These are phyloP conservation scores for Crypturellus tataupa DNA, from an alignment of 2,797 vertebrate species.

Conservation along the genomic window DNA sequence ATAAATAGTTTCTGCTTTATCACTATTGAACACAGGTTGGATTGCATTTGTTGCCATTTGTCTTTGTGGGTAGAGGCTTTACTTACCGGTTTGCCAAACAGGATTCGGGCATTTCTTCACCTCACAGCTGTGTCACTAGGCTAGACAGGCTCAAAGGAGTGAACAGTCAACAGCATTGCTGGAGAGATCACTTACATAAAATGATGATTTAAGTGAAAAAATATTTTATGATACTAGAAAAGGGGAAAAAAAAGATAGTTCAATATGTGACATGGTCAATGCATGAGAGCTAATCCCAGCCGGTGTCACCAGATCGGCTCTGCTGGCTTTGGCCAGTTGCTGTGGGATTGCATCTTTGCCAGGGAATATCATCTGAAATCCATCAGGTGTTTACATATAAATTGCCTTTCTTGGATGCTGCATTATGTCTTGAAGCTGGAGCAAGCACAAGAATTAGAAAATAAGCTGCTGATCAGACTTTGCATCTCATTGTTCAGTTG, in stretches of 20 bases:
- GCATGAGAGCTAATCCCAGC: no score
- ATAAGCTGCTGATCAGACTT: neutral
- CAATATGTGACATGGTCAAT: accelerated
- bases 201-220: neutral
- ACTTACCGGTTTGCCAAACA: neutral
- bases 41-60: neutral
- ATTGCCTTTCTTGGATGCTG: accelerated
- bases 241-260: neutral
- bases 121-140: accelerated
- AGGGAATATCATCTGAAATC: no score
- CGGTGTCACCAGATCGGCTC: neutral
- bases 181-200: neutral
- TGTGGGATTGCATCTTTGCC: no score
- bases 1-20: neutral
- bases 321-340: neutral
- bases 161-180: neutral
- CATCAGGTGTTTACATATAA: neutral
- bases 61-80: neutral
- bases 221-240: neutral
- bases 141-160: neutral
- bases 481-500: neutral
- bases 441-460: neutral
- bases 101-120: neutral
- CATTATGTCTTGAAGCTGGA: neutral
- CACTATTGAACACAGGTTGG: neutral